Evolutionary conservation across 2,113 vertebrate species (phyloP).

Genomic region (Oncorhynchus masou): DNA sequence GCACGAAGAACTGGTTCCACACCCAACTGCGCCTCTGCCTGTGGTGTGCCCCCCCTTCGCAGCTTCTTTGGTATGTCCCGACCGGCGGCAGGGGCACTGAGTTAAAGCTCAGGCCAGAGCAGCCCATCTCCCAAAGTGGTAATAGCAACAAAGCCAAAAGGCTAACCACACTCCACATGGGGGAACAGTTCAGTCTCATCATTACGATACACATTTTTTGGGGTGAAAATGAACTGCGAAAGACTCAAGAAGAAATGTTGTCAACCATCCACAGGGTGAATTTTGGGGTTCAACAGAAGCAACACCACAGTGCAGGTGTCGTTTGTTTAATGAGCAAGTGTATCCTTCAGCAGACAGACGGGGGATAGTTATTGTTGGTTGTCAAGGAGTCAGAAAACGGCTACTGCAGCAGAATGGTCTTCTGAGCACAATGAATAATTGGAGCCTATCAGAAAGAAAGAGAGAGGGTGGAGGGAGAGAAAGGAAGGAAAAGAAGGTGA

Average conservation of each 20-base stretch:
- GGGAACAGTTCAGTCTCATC: constrained; percentile 57
- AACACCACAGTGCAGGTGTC: background rate
- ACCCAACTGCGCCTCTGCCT: constrained; percentile 97
- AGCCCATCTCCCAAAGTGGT: constrained; percentile 79
- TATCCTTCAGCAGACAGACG: constrained; percentile 42
- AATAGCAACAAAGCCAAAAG: constrained; percentile 79
- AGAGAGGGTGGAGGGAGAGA: constrained; percentile 55
- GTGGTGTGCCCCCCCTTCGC: constrained; percentile 34
- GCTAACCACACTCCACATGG: constrained; percentile 62
- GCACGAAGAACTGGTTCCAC: constrained; percentile 98
- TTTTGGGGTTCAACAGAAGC: background rate
- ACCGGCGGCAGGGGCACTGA: constrained; percentile 74
- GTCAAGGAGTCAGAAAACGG: constrained; percentile 56
- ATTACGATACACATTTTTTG: constrained; percentile 26
- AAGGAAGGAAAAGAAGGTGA: constrained; percentile 31
- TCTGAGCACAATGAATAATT: constrained; percentile 57
- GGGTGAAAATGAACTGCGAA: background rate
- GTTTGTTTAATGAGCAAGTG: background rate
- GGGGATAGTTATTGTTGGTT: constrained; percentile 72
- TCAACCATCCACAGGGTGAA: background rate
- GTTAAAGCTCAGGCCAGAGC: constrained; percentile 75
- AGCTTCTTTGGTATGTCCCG: constrained; percentile 62
- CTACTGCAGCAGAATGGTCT: constrained; percentile 51
- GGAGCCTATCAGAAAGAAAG: constrained; percentile 73
- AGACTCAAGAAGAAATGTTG: background rate